Evolutionary conservation across 2,113 vertebrate genomes (phyloP).

Genomic region (Leptobrachium ailaonicum): DNA sequence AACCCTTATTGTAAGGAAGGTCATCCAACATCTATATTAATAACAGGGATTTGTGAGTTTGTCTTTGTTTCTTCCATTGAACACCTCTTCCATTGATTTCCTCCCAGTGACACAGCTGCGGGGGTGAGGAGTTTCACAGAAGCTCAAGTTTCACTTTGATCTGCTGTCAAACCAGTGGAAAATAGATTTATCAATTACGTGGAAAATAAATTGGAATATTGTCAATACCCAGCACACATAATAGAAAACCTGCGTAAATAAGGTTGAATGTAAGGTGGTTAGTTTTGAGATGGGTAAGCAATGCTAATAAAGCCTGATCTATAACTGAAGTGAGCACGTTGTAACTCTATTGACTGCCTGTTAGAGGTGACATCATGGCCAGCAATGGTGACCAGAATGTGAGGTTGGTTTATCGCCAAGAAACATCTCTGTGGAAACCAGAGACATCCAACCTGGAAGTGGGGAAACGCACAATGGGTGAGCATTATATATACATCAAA

Average conservation of each 20-base stretch:
- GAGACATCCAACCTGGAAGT: background rate
- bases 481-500: constrained; percentile 2
- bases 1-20: background rate
- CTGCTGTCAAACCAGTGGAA: background rate
- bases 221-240: background rate
- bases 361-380: background rate
- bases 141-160: background rate
- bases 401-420: background rate
- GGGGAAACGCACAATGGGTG: background rate
- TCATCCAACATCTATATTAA: background rate
- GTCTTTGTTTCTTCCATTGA: background rate
- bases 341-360: background rate
- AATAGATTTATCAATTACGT: background rate
- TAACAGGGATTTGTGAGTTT: background rate
- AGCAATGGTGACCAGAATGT: background rate
- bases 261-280: background rate
- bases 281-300: no score
- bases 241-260: background rate
- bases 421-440: background rate
- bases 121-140: background rate
- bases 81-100: background rate
- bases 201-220: background rate
- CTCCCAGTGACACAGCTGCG: background rate
- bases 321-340: background rate
- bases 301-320: no score